Conservation (phyloP, 2,113 vertebrate species). For the Lates calcarifer region DNA sequence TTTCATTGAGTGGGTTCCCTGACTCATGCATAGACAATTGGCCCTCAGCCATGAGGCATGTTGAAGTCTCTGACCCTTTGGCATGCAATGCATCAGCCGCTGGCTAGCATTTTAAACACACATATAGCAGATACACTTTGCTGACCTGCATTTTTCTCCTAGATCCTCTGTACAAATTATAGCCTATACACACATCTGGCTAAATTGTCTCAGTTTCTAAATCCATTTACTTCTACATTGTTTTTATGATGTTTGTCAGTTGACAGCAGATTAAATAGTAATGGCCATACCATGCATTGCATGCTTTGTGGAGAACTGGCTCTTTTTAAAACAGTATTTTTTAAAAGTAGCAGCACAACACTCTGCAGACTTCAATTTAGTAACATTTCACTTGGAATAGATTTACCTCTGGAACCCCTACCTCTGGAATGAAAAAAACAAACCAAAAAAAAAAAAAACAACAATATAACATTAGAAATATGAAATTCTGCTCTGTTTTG, state of each 20-base stretch:
- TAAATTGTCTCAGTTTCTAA: background rate
- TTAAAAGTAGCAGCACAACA: background rate
- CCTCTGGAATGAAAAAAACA: no score
- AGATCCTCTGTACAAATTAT: background rate
- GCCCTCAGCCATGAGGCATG: constrained; percentile 15
- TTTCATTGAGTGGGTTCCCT: constrained; percentile 34
- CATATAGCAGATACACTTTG: background rate
- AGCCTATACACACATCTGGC: background rate
- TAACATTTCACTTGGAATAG: background rate
- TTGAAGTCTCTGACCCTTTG: constrained; percentile 27
- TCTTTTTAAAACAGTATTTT: background rate
- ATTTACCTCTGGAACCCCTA: background rate
- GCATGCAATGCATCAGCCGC: background rate
- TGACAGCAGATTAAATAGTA: constrained; percentile 37
- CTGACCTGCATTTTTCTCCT: background rate
- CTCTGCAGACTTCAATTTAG: background rate
- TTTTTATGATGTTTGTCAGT: background rate
- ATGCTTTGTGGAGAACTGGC: constrained; percentile 1
- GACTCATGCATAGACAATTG: constrained; percentile 31
- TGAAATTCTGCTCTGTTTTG: background rate
- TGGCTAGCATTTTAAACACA: constrained; percentile 4
- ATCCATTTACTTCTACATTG: background rate
- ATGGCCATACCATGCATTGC: constrained; percentile 9
- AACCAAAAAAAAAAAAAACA: background rate
- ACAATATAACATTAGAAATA: background rate